Evolutionary conservation across 2,797 vertebrate species (phyloP).

Genomic region (Pipistrellus pygmaeus): DNA sequence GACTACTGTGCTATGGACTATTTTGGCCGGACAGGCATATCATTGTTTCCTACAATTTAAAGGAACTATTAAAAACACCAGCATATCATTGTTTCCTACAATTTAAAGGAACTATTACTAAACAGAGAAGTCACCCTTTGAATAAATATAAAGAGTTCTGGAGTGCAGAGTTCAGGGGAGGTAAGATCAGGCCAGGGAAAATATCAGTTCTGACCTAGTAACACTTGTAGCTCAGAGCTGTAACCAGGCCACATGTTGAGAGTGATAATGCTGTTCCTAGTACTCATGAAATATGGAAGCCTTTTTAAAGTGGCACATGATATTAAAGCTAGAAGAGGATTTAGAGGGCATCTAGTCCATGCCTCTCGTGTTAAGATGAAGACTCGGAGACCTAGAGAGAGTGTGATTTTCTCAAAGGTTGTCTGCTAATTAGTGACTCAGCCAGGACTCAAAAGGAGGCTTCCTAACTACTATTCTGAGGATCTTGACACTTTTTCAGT

Average conservation of each 20-base stretch:
- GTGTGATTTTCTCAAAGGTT: background rate
- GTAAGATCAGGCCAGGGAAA: constrained; percentile 68
- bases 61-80: constrained; percentile 55
- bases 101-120: constrained; percentile 58
- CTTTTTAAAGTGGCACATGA: constrained; percentile 63
- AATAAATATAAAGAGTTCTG: constrained; percentile 72
- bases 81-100: background rate
- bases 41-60: constrained; percentile 38
- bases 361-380: background rate
- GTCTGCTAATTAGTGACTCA: background rate
- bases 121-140: constrained; percentile 57
- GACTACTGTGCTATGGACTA: background rate
- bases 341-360: constrained; percentile 17
- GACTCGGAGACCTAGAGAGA: background rate
- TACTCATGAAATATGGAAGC: constrained; percentile 5
- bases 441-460: background rate
- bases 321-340: constrained; percentile 27
- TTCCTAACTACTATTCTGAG: background rate
- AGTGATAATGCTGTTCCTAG: constrained; percentile 48
- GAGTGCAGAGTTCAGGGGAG: constrained; percentile 59
- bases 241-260: constrained; percentile 65
- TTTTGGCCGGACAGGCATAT: constrained; percentile 6
- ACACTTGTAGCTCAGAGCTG: constrained; percentile 61
- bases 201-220: constrained; percentile 68
- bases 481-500: background rate